A percentile compares a stretch with the other conserved stretches of the same genome.
These are phyloP conservation scores for Recurvirostra avosetta DNA, from an alignment of 2,113 vertebrate genomes.

Conservation along the genomic window DNA sequence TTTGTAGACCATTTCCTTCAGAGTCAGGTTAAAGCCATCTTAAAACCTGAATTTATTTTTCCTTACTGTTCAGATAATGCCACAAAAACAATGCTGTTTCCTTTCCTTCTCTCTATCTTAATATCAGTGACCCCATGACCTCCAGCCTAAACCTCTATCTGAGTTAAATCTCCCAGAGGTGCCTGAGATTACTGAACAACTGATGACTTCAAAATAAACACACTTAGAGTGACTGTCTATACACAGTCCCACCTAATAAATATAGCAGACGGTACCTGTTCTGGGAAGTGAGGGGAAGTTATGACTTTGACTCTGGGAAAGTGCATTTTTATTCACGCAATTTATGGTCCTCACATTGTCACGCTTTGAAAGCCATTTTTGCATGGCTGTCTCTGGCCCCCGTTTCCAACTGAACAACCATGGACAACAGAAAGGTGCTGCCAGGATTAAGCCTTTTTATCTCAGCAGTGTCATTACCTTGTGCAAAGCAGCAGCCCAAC, in stretches of 20 bases:
- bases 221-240: conserved; percentile 32
- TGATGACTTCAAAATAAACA: conserved; percentile 67
- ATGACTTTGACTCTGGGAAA: conserved; percentile 32
- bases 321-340: background rate
- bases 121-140: background rate
- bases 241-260: conserved; percentile 65
- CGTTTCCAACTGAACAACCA: background rate
- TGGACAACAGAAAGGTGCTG: background rate
- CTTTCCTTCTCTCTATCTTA: conserved; percentile 31
- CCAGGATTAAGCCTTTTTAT: background rate
- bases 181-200: conserved; percentile 41
- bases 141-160: conserved; percentile 48
- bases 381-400: background rate
- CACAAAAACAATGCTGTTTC: background rate
- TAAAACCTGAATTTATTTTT: conserved; percentile 53
- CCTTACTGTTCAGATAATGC: conserved; percentile 36
- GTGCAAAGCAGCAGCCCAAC: background rate
- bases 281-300: conserved; percentile 53
- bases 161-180: conserved; percentile 62
- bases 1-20: conserved; percentile 39
- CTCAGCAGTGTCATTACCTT: rapidly evolving
- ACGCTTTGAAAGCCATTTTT: background rate
- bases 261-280: conserved; percentile 51
- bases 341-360: background rate
- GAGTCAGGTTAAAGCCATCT: conserved; percentile 26